These are phyloP conservation scores for Sebastes nivosus DNA, from an alignment of 2,797 vertebrate species.

Conservation along the genomic window DNA sequence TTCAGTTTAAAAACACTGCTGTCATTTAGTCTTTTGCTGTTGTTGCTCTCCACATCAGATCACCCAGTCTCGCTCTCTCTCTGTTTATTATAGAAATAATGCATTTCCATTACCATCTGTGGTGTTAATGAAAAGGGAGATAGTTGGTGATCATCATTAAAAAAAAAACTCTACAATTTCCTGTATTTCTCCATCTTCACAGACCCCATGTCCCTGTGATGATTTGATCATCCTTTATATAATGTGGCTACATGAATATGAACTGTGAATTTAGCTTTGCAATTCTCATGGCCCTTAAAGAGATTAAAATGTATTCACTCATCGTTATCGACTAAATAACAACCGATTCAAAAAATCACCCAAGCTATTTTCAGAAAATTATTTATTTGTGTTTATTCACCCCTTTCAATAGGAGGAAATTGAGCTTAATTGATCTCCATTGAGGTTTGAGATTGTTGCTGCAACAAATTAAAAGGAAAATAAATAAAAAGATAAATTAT, in stretches of 20 bases:
- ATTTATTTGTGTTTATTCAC: neutral
- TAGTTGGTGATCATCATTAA: neutral
- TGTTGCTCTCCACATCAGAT: neutral
- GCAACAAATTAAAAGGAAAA: neutral
- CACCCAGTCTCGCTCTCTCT: neutral
- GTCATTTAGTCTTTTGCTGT: neutral
- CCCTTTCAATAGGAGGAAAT: neutral
- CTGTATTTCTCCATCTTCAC: neutral
- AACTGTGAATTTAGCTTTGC: neutral
- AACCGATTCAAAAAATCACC: neutral
- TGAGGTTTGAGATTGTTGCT: neutral
- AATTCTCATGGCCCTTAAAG: neutral
- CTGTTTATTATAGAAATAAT: neutral
- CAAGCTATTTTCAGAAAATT: neutral
- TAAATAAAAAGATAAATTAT: neutral
- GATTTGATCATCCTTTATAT: neutral
- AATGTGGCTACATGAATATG: neutral
- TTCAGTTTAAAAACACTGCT: neutral
- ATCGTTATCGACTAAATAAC: neutral
- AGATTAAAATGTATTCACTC: neutral
- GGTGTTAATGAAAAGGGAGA: slow-evolving; percentile 6
- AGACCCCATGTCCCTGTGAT: neutral
- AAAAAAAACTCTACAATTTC: neutral
- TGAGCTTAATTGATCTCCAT: neutral
- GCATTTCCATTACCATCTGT: neutral